Base-by-base conservation (phyloP, 1,140 invertebrate genomes). In the Acyrthosiphon pisum region DNA sequence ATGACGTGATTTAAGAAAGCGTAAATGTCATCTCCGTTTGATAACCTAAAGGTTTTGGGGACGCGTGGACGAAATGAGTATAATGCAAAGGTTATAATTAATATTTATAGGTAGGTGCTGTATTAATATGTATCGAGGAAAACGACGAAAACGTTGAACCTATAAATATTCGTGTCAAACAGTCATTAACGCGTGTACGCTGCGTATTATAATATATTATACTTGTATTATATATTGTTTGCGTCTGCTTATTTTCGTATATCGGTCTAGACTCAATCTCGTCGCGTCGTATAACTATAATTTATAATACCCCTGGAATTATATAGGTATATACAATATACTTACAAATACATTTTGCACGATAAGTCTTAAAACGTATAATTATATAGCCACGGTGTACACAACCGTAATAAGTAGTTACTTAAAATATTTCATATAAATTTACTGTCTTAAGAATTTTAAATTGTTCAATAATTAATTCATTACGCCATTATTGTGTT, bases 121-220 rank as follows among this genome's bases (percentile, higher is more conserved):
- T 56, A 56, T 6, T 68, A 60, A 1, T 18, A 53, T 50, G 2
- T 1, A n/a, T 86, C 11, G 84, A n/a, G 37, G 84, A n/a, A 23
- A 86, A 86, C 35, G 20, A 0, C 26, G 44, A 87, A 87, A 87
- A 46, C 18, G n/a, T 46, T 41, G 44, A 14, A 87, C 44, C 41
- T 87, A 46, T 87, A 87, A n/a, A 48, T 48, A 87, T 87, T 87
- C 88, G 50, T 89, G 88, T 56, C 35, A 56, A 56, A 56, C 88
- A 0, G 48, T 37, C 88, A 56, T 89, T 88, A 88, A 88, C 7
- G 46, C 46, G 86, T 22, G 30, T 84, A 26, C 22, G 8, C 41
- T 83, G 44, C 20, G 20, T 86, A 48, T 87, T 56, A 53, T 89
- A 89, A 89, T 53, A 87, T 87, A 89, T 35, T 35, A 30, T 53